Evolutionary conservation across 1,140 invertebrate species (phyloP).

Genomic region (Diabrotica undecimpunctata): DNA sequence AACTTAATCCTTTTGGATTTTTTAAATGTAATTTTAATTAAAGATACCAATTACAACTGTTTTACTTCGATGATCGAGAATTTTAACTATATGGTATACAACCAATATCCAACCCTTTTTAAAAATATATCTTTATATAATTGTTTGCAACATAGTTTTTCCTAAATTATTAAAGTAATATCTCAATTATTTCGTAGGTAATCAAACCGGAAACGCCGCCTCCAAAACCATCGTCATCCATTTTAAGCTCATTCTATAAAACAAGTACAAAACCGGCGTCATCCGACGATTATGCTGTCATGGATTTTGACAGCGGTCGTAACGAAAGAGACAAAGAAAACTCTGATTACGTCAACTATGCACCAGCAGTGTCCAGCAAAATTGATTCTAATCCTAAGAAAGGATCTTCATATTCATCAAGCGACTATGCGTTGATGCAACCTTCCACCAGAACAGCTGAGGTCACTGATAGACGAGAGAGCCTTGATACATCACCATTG

Average conservation of each 20-base stretch:
- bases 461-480: slow-evolving; percentile 10
- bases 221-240: slow-evolving; percentile 34
- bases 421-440: slow-evolving; percentile 46
- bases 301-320: slow-evolving; percentile 36
- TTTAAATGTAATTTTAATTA: too few relatives aligned
- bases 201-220: slow-evolving; percentile 40
- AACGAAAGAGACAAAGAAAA: slow-evolving; percentile 12
- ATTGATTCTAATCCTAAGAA: not conserved
- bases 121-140: too few relatives aligned
- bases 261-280: slow-evolving; percentile 18
- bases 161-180: too few relatives aligned
- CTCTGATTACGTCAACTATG: slow-evolving; percentile 44
- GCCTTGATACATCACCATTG: slow-evolving; percentile 18
- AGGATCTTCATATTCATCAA: not conserved
- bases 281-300: slow-evolving; percentile 38
- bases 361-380: slow-evolving; percentile 24
- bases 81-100: too few relatives aligned
- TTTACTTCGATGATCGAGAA: too few relatives aligned
- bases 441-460: slow-evolving; percentile 19
- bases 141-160: too few relatives aligned
- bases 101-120: too few relatives aligned
- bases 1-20: too few relatives aligned
- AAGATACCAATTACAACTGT: too few relatives aligned
- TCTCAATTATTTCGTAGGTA: slow-evolving; percentile 35
- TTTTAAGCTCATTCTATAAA: slow-evolving; percentile 34